Base-by-base conservation (phyloP, 2,797 vertebrate genomes). In the Paguma larvata region DNA sequence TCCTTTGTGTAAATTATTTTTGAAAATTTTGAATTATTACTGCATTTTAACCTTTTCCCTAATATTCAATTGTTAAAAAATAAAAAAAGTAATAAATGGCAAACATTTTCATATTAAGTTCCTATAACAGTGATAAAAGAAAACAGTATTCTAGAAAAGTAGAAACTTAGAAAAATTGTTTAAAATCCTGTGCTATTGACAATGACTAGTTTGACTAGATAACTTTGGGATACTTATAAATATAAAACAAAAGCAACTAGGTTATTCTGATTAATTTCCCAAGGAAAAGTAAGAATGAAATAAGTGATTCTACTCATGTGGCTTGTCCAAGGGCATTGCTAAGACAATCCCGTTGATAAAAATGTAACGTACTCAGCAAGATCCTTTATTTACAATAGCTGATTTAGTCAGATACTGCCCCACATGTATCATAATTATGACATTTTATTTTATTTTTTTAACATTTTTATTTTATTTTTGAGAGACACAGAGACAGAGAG, bases 261-360 rank as follows among this genome's bases (percentile, higher is more conserved):
- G 16, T 85, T 77, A n/a, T 83, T 30, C n/a, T 62, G 53, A 95
- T 83, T 75, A 79, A 30, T 63, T 75, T 78, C 5, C 23, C 56
- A 88, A 86, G 48, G 44, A 96, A 92, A 95, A 73, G 2, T 44
- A 48, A 86, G 48, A 62, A 48, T 63, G 32, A 38, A 79, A 30
- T 82, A 85, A 75, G 11, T 85, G 44, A 86, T 56, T 32, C 67
- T 85, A 41, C 46, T 41, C 12, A 0, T n/a, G 27, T 44, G 16
- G 23, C 62, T 86, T 95, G 10, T 72, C n/a, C 38, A 88, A 41
- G 27, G 89, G 27, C 21, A 75, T 96, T 96, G 16, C 4, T 53
- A 19, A 72, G 30, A 84, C 56, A 89, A 53, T 44, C 27, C 25
- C 59, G 51, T 85, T 93, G n/a, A 95, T 75, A 51, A 73, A 95